Evolutionary conservation across 2,888 invertebrate species (phyloP), one percentile per base, ranked within the genome.

Genomic region (Desoria tigrina): DNA sequence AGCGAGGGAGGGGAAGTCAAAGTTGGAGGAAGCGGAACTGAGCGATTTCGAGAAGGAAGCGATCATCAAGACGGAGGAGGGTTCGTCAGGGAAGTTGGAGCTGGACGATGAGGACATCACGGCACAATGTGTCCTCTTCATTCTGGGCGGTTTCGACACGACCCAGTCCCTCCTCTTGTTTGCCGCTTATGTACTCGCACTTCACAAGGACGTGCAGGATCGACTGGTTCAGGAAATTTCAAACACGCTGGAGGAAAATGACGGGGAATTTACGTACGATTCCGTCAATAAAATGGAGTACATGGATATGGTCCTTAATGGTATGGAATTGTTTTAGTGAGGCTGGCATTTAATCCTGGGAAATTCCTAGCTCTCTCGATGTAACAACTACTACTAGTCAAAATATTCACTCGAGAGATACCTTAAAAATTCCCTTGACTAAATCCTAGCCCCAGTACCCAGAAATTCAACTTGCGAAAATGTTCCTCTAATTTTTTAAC

Each of bases 1-100:
- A 50, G 74, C 85, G 26, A 83, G 83, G 70, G 81, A 82, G 56
- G 80, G 82, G 63, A 80, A 79, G 24, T 18, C 61, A n/a, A 69
- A 66, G 27, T 18, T 21, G 24, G 69, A 69, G 7, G 68, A 68
- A n/a, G 42, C 45, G 42, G 64, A 67, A 37, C 32, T 72, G 9
- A 51, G 55, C 32, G 50, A 45, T 7, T 72, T 70, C 57, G 72
- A 72, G 28, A 72, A 68, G 45, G 72, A 74, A 0, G 70, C 66
- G 16, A 45, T 21, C 4, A 7, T 58, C n/a, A 42, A 42, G 21
- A n/a, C 16, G 14, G n/a, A n/a, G 3, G 42, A n/a, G 9, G 16
- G 3, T 4, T 28, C 2, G 16, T 16, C 37, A 9, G 16, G 23
- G 7, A 62, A 53, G n/a, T 9, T 54, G 9, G 18, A 3, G 1